These are phyloP conservation scores for Apis laboriosa DNA, from an alignment of 1,140 invertebrate species.

Conservation along the genomic window DNA sequence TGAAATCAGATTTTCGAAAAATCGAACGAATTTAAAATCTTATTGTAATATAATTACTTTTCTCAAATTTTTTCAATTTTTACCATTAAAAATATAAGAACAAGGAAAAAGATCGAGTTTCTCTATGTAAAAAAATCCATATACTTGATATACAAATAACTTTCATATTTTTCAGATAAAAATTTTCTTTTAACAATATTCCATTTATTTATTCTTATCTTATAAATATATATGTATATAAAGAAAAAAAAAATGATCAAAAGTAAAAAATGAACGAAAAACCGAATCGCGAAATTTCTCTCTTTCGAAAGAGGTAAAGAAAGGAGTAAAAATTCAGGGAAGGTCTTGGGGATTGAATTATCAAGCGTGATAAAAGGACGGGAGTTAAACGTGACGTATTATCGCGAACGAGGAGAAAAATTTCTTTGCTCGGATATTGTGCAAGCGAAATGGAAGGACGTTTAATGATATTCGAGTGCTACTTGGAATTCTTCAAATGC, in stretches of 20 bases:
- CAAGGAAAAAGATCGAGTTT: no score
- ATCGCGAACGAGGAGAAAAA: constrained; percentile 12
- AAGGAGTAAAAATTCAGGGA: background rate
- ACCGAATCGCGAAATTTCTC: background rate
- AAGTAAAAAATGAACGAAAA: background rate
- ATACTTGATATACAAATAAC: no score
- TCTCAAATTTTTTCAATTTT: no score
- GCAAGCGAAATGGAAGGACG: background rate
- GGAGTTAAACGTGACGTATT: constrained; percentile 24
- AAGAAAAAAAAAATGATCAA: background rate
- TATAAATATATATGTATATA: no score
- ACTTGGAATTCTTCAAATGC: background rate
- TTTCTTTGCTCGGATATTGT: background rate
- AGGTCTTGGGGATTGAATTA: constrained; percentile 22
- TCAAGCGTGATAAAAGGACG: constrained; percentile 23
- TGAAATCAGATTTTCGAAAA: no score
- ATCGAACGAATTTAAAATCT: no score
- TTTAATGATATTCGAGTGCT: constrained; percentile 35
- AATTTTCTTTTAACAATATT: no score
- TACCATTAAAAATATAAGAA: no score
- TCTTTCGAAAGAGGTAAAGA: background rate
- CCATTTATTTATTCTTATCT: no score
- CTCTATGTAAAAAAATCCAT: no score
- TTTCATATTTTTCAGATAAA: no score
- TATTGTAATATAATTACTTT: no score